A percentile compares a stretch with the other conserved stretches of the same genome.
Evolutionary conservation across 1,140 invertebrate species (phyloP).

Genomic region (Penaeus chinensis): DNA sequence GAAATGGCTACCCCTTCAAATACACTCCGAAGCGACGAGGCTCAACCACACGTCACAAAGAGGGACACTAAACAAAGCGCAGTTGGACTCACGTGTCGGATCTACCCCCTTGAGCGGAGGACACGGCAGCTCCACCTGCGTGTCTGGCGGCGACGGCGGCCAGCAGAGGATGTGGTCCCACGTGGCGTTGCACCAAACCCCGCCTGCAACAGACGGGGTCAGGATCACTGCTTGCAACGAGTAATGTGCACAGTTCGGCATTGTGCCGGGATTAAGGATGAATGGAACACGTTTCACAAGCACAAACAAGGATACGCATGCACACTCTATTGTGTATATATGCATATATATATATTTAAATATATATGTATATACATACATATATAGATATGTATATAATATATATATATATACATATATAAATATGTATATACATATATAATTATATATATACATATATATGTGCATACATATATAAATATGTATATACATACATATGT

Average conservation of each 20-base stretch:
- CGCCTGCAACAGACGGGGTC: not conserved
- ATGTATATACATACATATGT: conserved; percentile 2
- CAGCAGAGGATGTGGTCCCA: conserved; percentile 82
- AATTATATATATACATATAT: conserved; percentile 9
- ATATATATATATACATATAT: conserved; percentile 4
- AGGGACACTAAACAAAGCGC: not conserved
- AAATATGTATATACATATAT: conserved; percentile 12
- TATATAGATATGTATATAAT: not conserved
- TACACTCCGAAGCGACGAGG: too few species aligned
- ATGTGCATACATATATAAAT: not conserved
- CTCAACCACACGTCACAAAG: too few species aligned
- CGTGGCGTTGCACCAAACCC: conserved; percentile 67
- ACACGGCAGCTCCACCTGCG: conserved; percentile 72
- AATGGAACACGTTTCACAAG: not conserved
- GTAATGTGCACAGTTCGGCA: not conserved
- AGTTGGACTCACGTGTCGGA: conserved; percentile 76
- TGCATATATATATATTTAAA: conserved; percentile 14
- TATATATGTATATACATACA: not conserved
- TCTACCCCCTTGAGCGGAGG: conserved; percentile 78
- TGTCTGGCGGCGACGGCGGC: conserved; percentile 77
- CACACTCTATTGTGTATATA: not conserved
- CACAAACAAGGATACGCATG: too few species aligned
- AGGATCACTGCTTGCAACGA: too few species aligned
- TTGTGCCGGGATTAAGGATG: not conserved
- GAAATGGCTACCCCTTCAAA: too few species aligned